Evolutionary conservation across 2,888 invertebrate genomes (phyloP), one percentile per base, ranked within the genome.

Genomic region (Aleiodes testaceus): DNA sequence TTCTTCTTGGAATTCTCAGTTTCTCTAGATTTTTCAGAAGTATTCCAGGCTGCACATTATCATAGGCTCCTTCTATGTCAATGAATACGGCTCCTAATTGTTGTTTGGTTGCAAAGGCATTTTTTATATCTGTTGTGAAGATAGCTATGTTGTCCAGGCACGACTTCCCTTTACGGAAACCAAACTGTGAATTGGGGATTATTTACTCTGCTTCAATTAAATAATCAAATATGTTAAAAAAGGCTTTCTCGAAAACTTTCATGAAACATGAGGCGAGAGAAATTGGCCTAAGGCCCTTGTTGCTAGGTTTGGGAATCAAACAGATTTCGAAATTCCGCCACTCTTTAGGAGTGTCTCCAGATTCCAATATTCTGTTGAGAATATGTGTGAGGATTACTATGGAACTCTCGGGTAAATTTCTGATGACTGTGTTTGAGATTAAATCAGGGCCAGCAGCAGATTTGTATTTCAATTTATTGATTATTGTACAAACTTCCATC

Each of bases 41-140:
- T 5, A 66, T 26, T 1, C 18, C 20, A 9, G 66, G 49, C 5
- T 11, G 16, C 4, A 66, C 49, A 11, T 76, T 73, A 12, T 74
- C 74, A 45, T 74, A 76, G 0, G 73, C 74, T 12, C 73, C 73
- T 63, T 76, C 66, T 3, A 76, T 49, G 11, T 76, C 76, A 0
- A 76, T 9, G 22, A 75, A 69, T 1, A 70, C 42, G 1, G 26
- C 66, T 1, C 59, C 71, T 3, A 67, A 16, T 5, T 12, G 22
- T 9, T 72, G 44, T 4, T 45, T 67, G 18, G 70, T 20, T 30
- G 49, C 50, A 12, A 71, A 69, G 1, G 63, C 45, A 52, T 72
- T 72, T 6, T 69, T 63, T 0, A 69, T 50, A n/a, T 74, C 72
- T 5, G 72, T 70, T 2, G 67, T 68, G 3, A 74, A 42, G 0